phyloP scores from a whole-genome alignment of 2,888 invertebrate genomes.

The Hybos culiciformis region DNA sequence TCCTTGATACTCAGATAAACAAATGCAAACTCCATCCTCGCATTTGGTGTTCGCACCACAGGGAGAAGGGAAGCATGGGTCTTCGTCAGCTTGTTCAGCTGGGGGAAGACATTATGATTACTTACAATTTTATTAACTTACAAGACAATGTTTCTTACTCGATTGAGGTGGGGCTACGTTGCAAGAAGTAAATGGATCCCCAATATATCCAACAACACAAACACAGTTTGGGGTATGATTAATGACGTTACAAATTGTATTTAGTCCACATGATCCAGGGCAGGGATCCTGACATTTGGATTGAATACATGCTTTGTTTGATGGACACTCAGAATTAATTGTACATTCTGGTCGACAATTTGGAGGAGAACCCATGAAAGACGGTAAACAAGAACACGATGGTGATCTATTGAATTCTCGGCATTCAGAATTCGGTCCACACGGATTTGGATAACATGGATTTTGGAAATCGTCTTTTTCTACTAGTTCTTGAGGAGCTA shows the following conservation, averaged over 20 bases:
- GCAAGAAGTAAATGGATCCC: conserved; percentile 56
- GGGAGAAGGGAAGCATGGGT: conserved; percentile 46
- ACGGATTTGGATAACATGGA: conserved; percentile 51
- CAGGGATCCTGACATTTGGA: conserved; percentile 67
- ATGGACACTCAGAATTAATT: conserved; percentile 60
- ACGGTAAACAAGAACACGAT: conserved; percentile 48
- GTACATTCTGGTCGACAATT: conserved; percentile 56
- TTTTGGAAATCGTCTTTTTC: conserved; percentile 28
- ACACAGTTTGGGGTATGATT: conserved; percentile 63
- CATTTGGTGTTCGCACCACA: conserved; percentile 60
- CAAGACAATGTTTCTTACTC: conserved; percentile 18
- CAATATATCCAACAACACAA: conserved; percentile 55
- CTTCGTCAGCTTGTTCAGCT: conserved; percentile 24
- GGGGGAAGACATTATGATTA: conserved; percentile 1
- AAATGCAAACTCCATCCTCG: conserved; percentile 51
- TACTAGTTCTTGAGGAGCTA: conserved; percentile 24
- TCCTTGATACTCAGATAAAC: conserved; percentile 54
- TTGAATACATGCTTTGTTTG: conserved; percentile 61
- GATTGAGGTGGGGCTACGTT: conserved; percentile 36
- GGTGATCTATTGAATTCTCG: conserved; percentile 44
- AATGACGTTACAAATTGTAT: conserved; percentile 48
- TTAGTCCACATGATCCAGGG: conserved; percentile 59
- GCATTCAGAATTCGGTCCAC: conserved; percentile 55
- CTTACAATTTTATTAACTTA: neutral
- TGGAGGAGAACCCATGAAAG: conserved; percentile 57